Conservation (phyloP, 2,888 invertebrate species). For the Catocala sponsa region DNA sequence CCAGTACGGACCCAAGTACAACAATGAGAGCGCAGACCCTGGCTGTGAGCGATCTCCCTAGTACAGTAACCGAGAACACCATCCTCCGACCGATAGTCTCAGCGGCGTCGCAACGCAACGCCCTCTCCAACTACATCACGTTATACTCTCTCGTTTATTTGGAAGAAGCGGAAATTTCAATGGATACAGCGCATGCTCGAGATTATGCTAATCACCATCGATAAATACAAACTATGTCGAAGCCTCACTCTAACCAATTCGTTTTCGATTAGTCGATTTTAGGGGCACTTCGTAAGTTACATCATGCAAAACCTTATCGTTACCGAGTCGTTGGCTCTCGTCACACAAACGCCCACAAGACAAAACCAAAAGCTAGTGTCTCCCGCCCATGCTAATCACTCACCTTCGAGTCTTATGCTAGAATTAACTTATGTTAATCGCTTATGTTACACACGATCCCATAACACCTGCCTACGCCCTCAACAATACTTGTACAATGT, state of each 20-base stretch:
- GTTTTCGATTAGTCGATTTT: slow-evolving; percentile 62
- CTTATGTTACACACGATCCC: slow-evolving; percentile 17
- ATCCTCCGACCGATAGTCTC: slow-evolving; percentile 86
- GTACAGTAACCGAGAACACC: slow-evolving; percentile 61
- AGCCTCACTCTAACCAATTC: slow-evolving; percentile 67
- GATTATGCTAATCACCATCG: slow-evolving; percentile 76
- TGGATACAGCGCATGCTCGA: slow-evolving; percentile 87
- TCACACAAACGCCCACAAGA: slow-evolving; percentile 76
- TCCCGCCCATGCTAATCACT: slow-evolving; percentile 79
- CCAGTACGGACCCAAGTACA: slow-evolving; percentile 10
- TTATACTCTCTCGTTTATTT: slow-evolving; percentile 62
- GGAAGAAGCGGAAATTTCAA: slow-evolving; percentile 84
- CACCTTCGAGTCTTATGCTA: slow-evolving; percentile 60
- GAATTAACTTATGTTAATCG: slow-evolving; percentile 37
- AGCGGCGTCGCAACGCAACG: slow-evolving; percentile 66
- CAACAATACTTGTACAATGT: slow-evolving; percentile 11
- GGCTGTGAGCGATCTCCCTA: slow-evolving; percentile 56
- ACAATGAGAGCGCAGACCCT: slow-evolving; percentile 62
- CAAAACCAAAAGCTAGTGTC: slow-evolving; percentile 84
- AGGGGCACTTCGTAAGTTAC: slow-evolving; percentile 62
- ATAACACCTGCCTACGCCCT: slow-evolving; percentile 22
- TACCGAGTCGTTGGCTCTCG: slow-evolving; percentile 47
- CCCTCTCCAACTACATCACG: slow-evolving; percentile 51
- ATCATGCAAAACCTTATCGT: slow-evolving; percentile 65
- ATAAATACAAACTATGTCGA: slow-evolving; percentile 71